phyloP scores from a whole-genome alignment of 2,113 vertebrate genomes.

The Bos taurus region DNA sequence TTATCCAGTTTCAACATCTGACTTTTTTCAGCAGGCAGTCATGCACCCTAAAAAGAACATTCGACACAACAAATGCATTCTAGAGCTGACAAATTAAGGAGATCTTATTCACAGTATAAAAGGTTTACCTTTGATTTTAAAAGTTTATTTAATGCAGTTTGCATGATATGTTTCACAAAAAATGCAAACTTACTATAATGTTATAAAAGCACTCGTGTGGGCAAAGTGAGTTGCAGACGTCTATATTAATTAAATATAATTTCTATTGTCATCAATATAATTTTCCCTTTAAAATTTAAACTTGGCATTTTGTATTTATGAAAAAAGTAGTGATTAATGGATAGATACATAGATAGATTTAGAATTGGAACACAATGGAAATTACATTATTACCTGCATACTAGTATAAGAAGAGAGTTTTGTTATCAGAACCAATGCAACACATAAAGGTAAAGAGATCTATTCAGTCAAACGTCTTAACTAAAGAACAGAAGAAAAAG shows the following conservation, averaged over 20 bases:
- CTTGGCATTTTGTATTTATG: not conserved
- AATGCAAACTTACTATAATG: not conserved
- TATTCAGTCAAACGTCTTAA: not conserved
- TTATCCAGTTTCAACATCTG: constrained; percentile 53
- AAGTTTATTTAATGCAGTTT: not conserved
- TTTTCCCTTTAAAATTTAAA: not conserved
- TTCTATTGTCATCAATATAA: not conserved
- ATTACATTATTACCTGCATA: not conserved
- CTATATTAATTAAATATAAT: not conserved
- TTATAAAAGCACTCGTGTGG: not conserved
- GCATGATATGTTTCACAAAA: not conserved
- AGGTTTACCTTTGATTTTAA: not conserved
- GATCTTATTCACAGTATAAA: not conserved
- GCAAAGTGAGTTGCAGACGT: not conserved
- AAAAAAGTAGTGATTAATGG: not conserved
- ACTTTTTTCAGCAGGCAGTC: constrained; percentile 23
- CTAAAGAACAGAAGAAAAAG: not conserved
- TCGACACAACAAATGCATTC: not conserved
- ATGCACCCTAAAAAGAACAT: constrained; percentile 14
- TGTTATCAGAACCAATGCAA: not conserved
- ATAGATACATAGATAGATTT: not conserved
- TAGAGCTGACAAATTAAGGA: constrained; percentile 13
- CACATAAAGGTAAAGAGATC: not conserved
- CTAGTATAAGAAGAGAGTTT: not conserved
- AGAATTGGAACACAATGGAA: not conserved